Evolutionary conservation across 2,888 invertebrate genomes (phyloP), one percentile per base, ranked within the genome.

Genomic region (Acleris literana): DNA sequence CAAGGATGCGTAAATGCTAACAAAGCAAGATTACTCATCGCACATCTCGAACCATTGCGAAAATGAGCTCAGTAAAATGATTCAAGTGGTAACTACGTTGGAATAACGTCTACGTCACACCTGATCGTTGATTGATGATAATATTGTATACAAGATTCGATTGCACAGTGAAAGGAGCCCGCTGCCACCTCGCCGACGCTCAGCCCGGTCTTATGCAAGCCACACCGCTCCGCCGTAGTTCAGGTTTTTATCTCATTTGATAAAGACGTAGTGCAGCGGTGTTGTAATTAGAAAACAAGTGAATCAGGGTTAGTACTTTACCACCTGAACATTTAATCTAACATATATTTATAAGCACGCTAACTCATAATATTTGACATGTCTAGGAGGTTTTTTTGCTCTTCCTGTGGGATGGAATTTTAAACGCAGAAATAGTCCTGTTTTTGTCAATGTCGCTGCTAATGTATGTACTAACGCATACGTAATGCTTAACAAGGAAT

Each of bases 1-100:
- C 75, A 77, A 76, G 76, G 74, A 63, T 66, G 52, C 52, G 49
- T 43, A 33, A 54, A 20, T 33, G 56, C 51, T 33, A 63, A 39
- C 55, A 44, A 54, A 61, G 55, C 56, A 20, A 20, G 51, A 65
- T 65, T 60, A 61, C 60, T 65, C 65, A 65, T 54, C 59, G 25
- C 54, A 43, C 64, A 49, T 46, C 11, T 39, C 39, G 39, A 49
- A 59, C 16, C 59, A 22, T 25, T 39, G 33, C 58, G 25, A 18
- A 60, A 59, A 59, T 53, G 55, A 43, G 55, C 43, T 6, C 43
- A 7, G 20, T 33, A 29, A 39, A 59, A 59, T 54, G 53, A 48
- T 20, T 39, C 3, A 46, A 46, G n/a, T 46, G 46, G 5, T 17
- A n/a, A 46, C 46, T 46, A 46, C 46, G n/a, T n/a, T 16, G 17